These are phyloP conservation scores for Epizoanthus illoricatus DNA, from an alignment of 92 coral and sea anemone genomes.

Conservation along the genomic window DNA sequence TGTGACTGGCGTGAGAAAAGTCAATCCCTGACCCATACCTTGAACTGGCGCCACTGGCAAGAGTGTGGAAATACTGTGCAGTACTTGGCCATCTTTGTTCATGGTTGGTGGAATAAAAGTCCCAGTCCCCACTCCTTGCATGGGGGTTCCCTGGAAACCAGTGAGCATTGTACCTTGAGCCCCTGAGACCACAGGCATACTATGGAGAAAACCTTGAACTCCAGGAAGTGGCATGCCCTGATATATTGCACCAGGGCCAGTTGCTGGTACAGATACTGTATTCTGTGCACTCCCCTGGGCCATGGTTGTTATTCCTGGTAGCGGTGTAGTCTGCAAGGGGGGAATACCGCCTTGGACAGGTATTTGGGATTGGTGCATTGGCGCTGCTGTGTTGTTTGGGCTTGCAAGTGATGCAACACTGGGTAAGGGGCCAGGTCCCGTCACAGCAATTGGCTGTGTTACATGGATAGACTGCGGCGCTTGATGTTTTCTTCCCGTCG, in stretches of 20 bases:
- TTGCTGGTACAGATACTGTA: constrained; percentile 23
- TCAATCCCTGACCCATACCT: constrained; percentile 72
- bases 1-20: constrained; percentile 78
- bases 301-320: constrained; percentile 20
- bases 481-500: constrained; percentile 19
- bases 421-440: constrained; percentile 5
- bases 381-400: not conserved
- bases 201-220: constrained; percentile 67
- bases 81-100: constrained; percentile 80
- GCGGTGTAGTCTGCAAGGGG: constrained; percentile 16
- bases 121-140: constrained; percentile 67
- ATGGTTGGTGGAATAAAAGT: constrained; percentile 61
- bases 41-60: constrained; percentile 85
- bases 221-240: constrained; percentile 66
- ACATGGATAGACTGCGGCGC: not conserved
- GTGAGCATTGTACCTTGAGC: constrained; percentile 75
- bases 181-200: constrained; percentile 62
- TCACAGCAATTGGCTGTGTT: constrained; percentile 6
- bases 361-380: constrained; percentile 21
- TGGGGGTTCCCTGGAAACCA: constrained; percentile 66
- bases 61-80: constrained; percentile 85
- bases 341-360: constrained; percentile 28
- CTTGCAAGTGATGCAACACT: constrained; percentile 29
- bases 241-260: constrained; percentile 38
- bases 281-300: constrained; percentile 12